Evolutionary conservation across 2,113 vertebrate species (phyloP).

Genomic region (Brachypodius melanocephalos): DNA sequence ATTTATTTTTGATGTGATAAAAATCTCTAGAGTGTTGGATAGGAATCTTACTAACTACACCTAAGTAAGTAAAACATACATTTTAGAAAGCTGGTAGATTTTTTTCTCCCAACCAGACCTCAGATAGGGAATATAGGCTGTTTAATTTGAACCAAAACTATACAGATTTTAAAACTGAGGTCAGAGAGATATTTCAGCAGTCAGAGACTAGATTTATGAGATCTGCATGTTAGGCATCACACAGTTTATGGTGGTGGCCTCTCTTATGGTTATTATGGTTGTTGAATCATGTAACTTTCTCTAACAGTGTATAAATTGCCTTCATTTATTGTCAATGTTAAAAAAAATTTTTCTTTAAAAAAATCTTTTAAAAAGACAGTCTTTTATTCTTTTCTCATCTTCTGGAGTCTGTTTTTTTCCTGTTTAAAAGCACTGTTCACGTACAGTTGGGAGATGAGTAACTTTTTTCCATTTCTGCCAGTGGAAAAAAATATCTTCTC

Average conservation of each 20-base stretch:
- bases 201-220: background rate
- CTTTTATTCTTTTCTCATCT: background rate
- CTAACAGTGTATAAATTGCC: background rate
- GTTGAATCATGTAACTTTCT: background rate
- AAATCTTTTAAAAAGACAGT: accelerated
- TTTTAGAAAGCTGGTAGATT: background rate
- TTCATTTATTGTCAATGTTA: background rate
- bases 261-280: background rate
- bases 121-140: background rate
- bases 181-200: background rate
- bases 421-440: background rate
- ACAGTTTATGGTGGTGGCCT: background rate
- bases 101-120: background rate
- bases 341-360: background rate
- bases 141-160: background rate
- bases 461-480: background rate
- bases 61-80: background rate
- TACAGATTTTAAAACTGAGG: background rate
- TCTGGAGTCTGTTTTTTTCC: background rate
- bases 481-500: background rate
- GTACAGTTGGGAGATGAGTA: background rate
- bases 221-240: background rate
- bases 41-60: background rate
- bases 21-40: background rate
- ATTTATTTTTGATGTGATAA: background rate